Base-by-base conservation (phyloP, 2,797 vertebrate species). In the Botia kubotai region DNA sequence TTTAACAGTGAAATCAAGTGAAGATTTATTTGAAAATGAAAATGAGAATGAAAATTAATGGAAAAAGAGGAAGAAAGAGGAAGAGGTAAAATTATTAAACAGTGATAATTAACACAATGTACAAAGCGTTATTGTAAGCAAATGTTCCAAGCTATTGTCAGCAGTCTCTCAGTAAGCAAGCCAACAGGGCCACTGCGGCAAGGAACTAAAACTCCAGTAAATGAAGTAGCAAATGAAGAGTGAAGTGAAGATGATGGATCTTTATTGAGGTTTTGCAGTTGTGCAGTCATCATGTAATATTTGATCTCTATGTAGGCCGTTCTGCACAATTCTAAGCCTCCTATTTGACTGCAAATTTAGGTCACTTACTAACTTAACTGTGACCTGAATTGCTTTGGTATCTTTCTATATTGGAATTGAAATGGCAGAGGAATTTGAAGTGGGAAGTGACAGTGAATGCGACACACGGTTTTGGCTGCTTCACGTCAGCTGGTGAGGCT, bases 371-470 rank as follows among this genome's bases (percentile, higher is more conserved):
- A 83, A 86, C 88, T 86, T 87, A 82, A 81, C 83, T 60, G 63
- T 85, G 86, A 63, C 85, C 86, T 86, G 82, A 88, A 83, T 87
- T 85, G 85, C 87, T 87, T 86, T 85, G 80, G 82, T 82, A 83
- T 79, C 78, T 83, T 86, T 82, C 77, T 82, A 75, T 80, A 85
- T 85, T 74, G 73, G 33, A 86, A 86, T 81, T 55, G 60, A 84
- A 86, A 83, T 71, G 66, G 69, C 84, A 76, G 69, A 84, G 80
- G 70, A 82, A 83, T 82, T 72, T 70, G 68, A 66, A 63, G 72
- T 23, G 73, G 75, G 71, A 79, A 86, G 4, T 43, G 75, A 48
- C 72, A 79, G 72, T 19, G 55, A 67, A 65, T 52, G 76, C 72
- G 60, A 53, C 67, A 84, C 21, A 65, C 80, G 57, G n/a, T 48